These are phyloP conservation scores for Limnephilus marmoratus DNA, from an alignment of 2,888 invertebrate genomes.

Conservation along the genomic window DNA sequence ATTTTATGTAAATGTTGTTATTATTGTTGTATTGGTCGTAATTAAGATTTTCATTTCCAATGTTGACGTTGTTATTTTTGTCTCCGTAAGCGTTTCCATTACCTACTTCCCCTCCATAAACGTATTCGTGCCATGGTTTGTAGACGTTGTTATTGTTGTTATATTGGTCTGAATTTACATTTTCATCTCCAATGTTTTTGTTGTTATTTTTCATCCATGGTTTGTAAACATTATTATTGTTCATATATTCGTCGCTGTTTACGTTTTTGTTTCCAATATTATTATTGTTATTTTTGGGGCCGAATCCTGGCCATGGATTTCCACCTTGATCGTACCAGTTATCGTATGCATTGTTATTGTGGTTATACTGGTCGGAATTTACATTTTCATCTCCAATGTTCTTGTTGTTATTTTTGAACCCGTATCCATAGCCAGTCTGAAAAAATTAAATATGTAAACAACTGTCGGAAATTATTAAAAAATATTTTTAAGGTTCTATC, in stretches of 20 bases:
- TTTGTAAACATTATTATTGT: background rate
- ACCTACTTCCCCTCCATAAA: too few relatives aligned
- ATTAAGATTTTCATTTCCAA: too few relatives aligned
- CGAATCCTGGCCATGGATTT: too few relatives aligned
- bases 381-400: background rate
- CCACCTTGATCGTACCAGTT: too few relatives aligned
- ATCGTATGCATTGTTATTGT: background rate
- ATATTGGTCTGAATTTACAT: background rate
- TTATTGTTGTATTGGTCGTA: too few relatives aligned
- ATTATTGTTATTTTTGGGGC: background rate
- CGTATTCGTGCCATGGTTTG: too few relatives aligned
- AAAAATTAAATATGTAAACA: background rate
- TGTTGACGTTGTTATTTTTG: too few relatives aligned
- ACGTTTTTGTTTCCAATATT: background rate
- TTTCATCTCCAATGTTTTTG: background rate
- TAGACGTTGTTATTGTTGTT: background rate
- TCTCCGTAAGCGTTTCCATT: too few relatives aligned
- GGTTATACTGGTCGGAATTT: background rate
- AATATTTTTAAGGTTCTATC: too few relatives aligned
- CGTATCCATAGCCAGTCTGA: background rate
- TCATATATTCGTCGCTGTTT: background rate
- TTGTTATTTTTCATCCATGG: background rate
- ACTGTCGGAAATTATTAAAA: too few relatives aligned
- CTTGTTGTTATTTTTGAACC: background rate
- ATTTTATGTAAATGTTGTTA: background rate